A percentile compares a stretch with the other conserved stretches of the same genome.
Evolutionary conservation across 1,140 invertebrate genomes (phyloP).

Genomic region (Temnothorax nylanderi): DNA sequence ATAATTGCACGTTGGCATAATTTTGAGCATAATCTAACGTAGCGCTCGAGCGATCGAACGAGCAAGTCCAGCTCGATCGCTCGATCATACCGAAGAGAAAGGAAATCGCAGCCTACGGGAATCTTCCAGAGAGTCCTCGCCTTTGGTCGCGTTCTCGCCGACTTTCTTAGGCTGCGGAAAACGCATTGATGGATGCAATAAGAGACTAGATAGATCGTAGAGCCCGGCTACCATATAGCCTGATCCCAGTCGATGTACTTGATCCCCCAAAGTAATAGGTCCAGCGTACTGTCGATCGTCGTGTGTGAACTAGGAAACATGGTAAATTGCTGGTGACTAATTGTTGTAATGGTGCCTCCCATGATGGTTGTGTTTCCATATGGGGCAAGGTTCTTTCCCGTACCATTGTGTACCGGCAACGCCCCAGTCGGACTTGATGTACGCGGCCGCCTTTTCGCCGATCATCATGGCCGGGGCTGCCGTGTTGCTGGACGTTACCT

Average conservation of each 20-base stretch:
- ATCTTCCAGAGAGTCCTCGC: slow-evolving; percentile 25
- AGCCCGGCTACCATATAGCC: slow-evolving; percentile 72
- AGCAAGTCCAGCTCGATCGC: not conserved
- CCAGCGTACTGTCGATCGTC: slow-evolving; percentile 77
- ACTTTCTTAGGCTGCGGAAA: slow-evolving; percentile 5
- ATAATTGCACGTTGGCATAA: slow-evolving; percentile 29
- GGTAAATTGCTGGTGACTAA: slow-evolving; percentile 73
- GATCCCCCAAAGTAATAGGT: slow-evolving; percentile 81
- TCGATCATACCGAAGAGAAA: slow-evolving; percentile 48
- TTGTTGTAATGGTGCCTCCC: slow-evolving; percentile 19
- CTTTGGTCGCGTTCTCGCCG: slow-evolving; percentile 54
- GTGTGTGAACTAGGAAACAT: slow-evolving; percentile 76
- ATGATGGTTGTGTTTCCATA: slow-evolving; percentile 66
- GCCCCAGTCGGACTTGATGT: slow-evolving; percentile 85
- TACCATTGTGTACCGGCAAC: slow-evolving; percentile 77
- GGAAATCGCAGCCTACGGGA: not conserved
- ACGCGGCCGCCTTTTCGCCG: slow-evolving; percentile 85
- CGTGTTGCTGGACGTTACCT: slow-evolving; percentile 85
- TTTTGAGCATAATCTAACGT: not conserved
- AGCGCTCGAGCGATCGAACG: not conserved
- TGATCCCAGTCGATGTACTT: slow-evolving; percentile 80
- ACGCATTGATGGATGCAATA: slow-evolving; percentile 39
- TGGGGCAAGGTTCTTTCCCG: slow-evolving; percentile 61
- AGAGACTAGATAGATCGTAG: slow-evolving; percentile 67
- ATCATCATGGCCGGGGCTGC: slow-evolving; percentile 87